Evolutionary conservation across 2,888 invertebrate species (phyloP), one percentile per base, ranked within the genome.

Genomic region (Bhutanitis thaidina): DNA sequence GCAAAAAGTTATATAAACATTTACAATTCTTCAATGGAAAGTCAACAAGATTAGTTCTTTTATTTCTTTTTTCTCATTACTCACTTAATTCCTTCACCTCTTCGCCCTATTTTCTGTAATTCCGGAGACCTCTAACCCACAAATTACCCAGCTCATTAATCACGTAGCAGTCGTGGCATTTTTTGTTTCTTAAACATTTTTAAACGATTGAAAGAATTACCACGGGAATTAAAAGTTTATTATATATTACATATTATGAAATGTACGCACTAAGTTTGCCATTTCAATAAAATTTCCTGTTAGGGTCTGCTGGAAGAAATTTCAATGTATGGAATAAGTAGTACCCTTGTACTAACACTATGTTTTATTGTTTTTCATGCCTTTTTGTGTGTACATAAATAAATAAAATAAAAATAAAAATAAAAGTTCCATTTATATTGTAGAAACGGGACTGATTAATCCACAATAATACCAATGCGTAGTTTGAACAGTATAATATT

Each of bases 141-240:
- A 41, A 45, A 46, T 41, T 45, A 40, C 41, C 36, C 13, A 40
- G 15, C 36, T 40, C 51, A 37, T 51, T 51, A 41, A 51, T 51
- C 45, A 51, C 30, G 25, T 15, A 35, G 13, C 27, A 45, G 13
- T 14, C 30, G 29, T 8, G 7, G 12, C 30, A 16, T 45, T 27
- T 46, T 13, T 14, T 35, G 34, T 34, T 34, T 7, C 13, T 8
- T 12, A 1, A 34, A 34, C 34, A 36, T 44, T 36, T 36, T 10
- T 7, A 27, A 9, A 10, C 10, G 25, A 12, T 10, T 14, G 30
- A 15, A 10, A 30, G 14, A 14, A 30, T 8, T 29, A 3, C n/a
- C 29, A 15, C 1, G 14, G 30, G 8, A 40, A 13, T 30, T 7
- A 10, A 30, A 9, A 5, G 14, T 14, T 9, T 15, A 3, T 41